Conservation (phyloP, 1,140 invertebrate species). For the Aphis gossypii region DNA sequence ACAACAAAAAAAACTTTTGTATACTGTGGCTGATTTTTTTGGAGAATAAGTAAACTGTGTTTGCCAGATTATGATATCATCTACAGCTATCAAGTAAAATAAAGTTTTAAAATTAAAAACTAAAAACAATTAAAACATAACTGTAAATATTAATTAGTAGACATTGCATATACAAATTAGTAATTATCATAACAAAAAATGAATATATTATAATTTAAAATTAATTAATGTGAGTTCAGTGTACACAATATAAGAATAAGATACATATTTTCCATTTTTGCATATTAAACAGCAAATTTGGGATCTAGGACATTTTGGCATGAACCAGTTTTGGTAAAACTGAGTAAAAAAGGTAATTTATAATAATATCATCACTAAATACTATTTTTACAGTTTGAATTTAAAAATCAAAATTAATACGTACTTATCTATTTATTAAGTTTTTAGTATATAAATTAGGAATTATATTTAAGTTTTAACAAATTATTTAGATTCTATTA, state of each 20-base stretch:
- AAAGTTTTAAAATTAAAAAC: not conserved
- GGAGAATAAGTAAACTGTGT: not conserved
- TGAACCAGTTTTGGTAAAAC: too few relatives aligned
- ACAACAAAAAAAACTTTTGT: constrained; percentile 33
- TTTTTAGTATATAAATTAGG: too few relatives aligned
- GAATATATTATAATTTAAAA: not conserved
- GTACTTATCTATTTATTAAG: too few relatives aligned
- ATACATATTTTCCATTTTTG: not conserved
- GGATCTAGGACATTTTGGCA: not conserved
- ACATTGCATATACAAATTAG: not conserved
- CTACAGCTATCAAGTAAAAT: not conserved
- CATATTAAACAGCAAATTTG: not conserved
- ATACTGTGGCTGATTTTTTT: not conserved
- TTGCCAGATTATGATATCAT: constrained; percentile 26
- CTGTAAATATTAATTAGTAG: constrained; percentile 22
- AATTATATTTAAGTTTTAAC: too few relatives aligned
- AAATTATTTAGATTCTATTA: too few relatives aligned
- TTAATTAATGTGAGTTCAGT: not conserved
- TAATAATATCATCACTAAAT: too few relatives aligned
- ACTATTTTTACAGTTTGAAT: too few relatives aligned
- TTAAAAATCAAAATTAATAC: too few relatives aligned
- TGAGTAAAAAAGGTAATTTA: too few relatives aligned
- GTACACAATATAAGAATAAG: not conserved
- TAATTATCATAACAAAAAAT: not conserved
- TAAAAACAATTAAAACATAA: not conserved